Evolutionary conservation across 1,140 invertebrate species (phyloP).

Genomic region (Tenebrio molitor): DNA sequence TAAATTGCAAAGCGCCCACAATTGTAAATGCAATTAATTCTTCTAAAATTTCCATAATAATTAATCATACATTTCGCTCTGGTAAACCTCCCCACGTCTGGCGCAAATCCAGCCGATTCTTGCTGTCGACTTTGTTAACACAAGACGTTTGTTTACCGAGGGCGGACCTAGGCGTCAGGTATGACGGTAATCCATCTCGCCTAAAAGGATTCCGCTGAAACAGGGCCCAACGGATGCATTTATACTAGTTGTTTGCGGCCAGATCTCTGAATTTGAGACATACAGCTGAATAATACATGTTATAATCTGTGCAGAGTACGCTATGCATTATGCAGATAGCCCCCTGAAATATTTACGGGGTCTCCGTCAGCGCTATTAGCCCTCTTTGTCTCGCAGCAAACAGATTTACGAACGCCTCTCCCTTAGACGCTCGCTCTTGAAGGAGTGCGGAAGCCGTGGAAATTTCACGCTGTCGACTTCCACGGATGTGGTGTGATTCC

Average conservation of each 20-base stretch:
- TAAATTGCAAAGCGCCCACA: constrained; percentile 40
- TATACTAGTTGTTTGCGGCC: constrained; percentile 45
- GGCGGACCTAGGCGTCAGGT: constrained; percentile 20
- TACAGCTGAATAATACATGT: constrained; percentile 48
- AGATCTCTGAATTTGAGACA: constrained; percentile 26
- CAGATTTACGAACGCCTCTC: not conserved
- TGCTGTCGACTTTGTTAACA: constrained; percentile 29
- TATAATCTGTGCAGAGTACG: constrained; percentile 50
- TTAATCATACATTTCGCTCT: constrained; percentile 36
- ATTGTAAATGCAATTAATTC: constrained; percentile 42
- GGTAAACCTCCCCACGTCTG: constrained; percentile 12
- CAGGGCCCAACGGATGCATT: constrained; percentile 38
- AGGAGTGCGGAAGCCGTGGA: not conserved
- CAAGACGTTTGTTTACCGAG: constrained; percentile 37
- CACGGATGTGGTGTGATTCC: not conserved
- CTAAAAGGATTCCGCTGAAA: constrained; percentile 43
- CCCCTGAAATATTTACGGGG: constrained; percentile 47
- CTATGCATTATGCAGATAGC: constrained; percentile 48
- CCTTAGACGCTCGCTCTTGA: too few relatives aligned
- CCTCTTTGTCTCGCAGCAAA: not conserved
- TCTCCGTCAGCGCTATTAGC: not conserved
- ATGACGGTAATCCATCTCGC: constrained; percentile 38
- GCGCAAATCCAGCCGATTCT: constrained; percentile 26
- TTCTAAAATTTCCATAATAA: constrained; percentile 46
- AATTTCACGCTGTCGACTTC: not conserved